phyloP scores from a whole-genome alignment of 2,888 invertebrate species.

The Drosophila anomalata region DNA sequence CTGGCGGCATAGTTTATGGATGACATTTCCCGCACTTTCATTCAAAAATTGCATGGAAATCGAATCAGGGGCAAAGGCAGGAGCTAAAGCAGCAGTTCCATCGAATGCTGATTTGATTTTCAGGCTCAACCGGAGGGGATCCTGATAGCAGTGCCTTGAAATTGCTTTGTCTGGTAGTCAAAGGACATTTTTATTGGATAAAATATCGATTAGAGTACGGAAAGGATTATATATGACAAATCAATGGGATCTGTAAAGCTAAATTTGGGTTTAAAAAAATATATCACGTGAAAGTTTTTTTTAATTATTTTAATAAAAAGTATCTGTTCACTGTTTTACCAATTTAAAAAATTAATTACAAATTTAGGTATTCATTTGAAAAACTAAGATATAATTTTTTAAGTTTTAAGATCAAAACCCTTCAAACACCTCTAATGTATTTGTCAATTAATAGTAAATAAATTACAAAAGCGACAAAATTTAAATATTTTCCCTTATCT shows the following conservation, averaged over 20 bases:
- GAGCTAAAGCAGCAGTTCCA: conserved; percentile 28
- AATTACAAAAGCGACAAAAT: background rate
- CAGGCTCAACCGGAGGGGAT: conserved; percentile 28
- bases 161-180: conserved; percentile 19
- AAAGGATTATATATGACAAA: background rate
- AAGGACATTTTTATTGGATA: background rate
- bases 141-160: conserved; percentile 8
- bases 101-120: conserved; percentile 65
- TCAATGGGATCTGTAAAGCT: background rate
- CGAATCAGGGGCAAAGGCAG: conserved; percentile 59
- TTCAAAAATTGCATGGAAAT: conserved; percentile 79
- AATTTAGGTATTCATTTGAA: too few relatives aligned
- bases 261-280: too few relatives aligned
- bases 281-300: too few relatives aligned
- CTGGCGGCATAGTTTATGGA: conserved; percentile 77
- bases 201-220: background rate
- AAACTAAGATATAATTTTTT: too few relatives aligned
- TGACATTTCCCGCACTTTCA: conserved; percentile 70
- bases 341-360: too few relatives aligned
- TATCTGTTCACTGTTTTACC: too few relatives aligned
- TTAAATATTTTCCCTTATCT: too few relatives aligned
- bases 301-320: too few relatives aligned
- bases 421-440: background rate
- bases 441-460: background rate
- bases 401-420: background rate